Base-by-base conservation (phyloP, 92 coral and sea anemone species). In the Umimayanthus kanabou region DNA sequence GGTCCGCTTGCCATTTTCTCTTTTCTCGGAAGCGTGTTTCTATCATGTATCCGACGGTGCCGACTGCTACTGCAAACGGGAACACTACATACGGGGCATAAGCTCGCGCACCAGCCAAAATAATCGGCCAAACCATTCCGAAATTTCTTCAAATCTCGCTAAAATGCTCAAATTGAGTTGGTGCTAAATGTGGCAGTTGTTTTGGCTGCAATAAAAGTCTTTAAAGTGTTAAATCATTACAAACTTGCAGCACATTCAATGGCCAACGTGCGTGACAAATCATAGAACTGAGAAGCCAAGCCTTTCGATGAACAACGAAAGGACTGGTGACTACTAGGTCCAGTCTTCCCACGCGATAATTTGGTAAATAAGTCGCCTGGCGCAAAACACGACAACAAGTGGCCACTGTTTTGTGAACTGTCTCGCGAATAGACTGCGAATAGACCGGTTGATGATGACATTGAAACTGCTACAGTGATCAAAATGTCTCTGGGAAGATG, bases 1-100 rank as follows among this genome's bases (percentile, higher is more conserved):
- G 91, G 40, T 91, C 94, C 33, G 90, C 77, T 50, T 93, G 95
- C 96, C 98, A 94, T 83, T 94, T 95, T 5, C 92, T 92, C 23
- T 91, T 92, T 53, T 91, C 92, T 55, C 99, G 88, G 18, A 95
- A 88, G 53, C 92, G 95, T 49, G 96, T 89, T 89, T 97, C 99
- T 82, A 95, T 85, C 81, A 91, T 64, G 80, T 97, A 97, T 1
- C 99, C 99, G 28, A 94, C 86, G 4, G 97, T 91, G 2, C 99
- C 99, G n/a, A 97, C 89, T 9, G 91, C 94, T 25, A 95, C 88
- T n/a, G 99, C 98, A 89, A 92, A 79, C 22, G 99, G 99, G 37
- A 97, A 89, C 23, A 97, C 98, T 18, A 97, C 79, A 77, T 97
- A 97, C 5, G 99, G 99, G 2, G 98, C 99, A 82, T 97, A 97